phyloP scores from a whole-genome alignment of 2,888 invertebrate species.

The Leptopilina myrica region DNA sequence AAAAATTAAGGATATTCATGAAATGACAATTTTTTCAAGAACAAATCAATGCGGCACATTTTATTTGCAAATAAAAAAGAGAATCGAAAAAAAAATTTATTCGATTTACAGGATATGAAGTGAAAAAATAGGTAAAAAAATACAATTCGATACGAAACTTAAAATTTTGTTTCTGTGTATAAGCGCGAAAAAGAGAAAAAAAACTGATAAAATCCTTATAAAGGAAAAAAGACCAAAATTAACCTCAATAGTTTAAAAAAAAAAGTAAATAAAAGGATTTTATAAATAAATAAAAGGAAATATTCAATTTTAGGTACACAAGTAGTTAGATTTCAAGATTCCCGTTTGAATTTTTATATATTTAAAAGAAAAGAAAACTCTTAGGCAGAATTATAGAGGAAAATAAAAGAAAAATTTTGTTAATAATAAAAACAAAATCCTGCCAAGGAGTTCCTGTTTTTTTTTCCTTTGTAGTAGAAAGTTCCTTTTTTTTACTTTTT shows the following conservation, averaged over 20 bases:
- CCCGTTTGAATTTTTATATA: conserved; percentile 5
- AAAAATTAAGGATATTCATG: not conserved
- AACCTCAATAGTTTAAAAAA: not conserved
- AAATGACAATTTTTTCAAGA: not conserved
- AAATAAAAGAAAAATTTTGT: not conserved
- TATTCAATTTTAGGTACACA: conserved; percentile 10
- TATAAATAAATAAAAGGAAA: not conserved
- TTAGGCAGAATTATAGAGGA: not conserved
- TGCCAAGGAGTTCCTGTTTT: not conserved
- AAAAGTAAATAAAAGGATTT: no score
- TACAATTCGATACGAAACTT: conserved; percentile 8
- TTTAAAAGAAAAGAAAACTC: conserved; percentile 7
- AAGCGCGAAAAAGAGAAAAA: conserved; percentile 18
- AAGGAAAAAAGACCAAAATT: not conserved
- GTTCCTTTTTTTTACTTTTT: conserved; percentile 22
- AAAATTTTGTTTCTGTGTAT: conserved; percentile 12
- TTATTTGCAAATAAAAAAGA: not conserved
- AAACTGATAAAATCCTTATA: not conserved
- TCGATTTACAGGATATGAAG: conserved; percentile 17
- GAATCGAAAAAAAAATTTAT: not conserved
- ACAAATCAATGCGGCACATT: conserved; percentile 15
- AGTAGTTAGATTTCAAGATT: conserved; percentile 33
- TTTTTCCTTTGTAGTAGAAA: conserved; percentile 8
- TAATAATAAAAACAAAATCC: not conserved
- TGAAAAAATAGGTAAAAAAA: conserved; percentile 17